Conservation (phyloP, 2,888 invertebrate species). For the Diaphora mendica region DNA sequence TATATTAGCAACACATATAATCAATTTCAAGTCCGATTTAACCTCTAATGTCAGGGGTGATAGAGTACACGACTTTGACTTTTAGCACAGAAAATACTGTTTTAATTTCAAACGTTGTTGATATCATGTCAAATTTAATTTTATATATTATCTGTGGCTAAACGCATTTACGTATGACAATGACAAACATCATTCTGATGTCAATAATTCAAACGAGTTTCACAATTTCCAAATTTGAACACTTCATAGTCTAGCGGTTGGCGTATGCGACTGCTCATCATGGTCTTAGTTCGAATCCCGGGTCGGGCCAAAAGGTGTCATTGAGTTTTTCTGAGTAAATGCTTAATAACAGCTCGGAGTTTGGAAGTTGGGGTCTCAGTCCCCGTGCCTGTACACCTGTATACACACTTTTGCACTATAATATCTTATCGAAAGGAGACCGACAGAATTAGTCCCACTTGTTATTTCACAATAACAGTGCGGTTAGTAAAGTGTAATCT, state of each 20-base stretch:
- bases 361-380: too few species aligned
- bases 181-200: background rate
- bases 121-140: background rate
- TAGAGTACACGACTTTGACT: slow-evolving; percentile 9
- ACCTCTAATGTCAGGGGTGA: slow-evolving; percentile 12
- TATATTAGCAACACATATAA: background rate
- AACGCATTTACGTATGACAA: background rate
- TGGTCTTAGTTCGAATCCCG: too few species aligned
- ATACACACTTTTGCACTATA: too few species aligned
- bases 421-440: too few species aligned
- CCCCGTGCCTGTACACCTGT: too few species aligned
- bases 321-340: too few species aligned
- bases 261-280: too few species aligned
- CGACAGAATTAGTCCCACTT: background rate
- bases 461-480: background rate
- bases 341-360: too few species aligned
- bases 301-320: too few species aligned
- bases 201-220: background rate
- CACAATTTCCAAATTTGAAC: background rate
- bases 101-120: background rate
- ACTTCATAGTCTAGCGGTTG: too few species aligned
- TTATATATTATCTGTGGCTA: background rate
- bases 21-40: background rate
- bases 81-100: slow-evolving; percentile 1
- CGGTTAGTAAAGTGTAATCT: background rate